A percentile compares a stretch with the other conserved stretches of the same genome.
Conservation (phyloP, 2,797 vertebrate species). For the Parambassis ranga region DNA sequence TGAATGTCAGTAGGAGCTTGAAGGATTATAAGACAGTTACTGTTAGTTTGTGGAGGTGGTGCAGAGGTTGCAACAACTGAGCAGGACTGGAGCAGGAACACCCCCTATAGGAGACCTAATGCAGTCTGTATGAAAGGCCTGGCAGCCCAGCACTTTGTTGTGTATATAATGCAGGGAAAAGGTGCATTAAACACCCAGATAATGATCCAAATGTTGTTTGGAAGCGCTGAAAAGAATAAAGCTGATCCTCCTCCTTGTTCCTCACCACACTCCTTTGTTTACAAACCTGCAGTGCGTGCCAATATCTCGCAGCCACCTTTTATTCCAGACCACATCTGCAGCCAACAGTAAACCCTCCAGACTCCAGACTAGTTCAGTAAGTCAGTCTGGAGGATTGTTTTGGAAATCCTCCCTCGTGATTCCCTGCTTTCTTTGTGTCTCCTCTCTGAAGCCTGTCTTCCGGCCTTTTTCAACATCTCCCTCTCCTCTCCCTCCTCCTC, state of each 20-base stretch:
- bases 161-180: no score
- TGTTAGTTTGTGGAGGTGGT: no score
- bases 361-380: conserved; percentile 43
- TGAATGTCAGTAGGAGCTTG: no score
- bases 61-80: no score
- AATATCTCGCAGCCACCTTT: conserved; percentile 23
- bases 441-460: conserved; percentile 65
- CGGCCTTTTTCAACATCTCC: conserved; percentile 50
- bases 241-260: not conserved
- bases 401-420: conserved; percentile 64
- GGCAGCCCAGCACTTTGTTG: no score
- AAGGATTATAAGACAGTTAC: no score
- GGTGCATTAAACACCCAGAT: no score
- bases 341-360: conserved; percentile 45
- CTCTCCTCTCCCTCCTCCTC: not conserved
- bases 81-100: no score
- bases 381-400: conserved; percentile 58
- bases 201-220: no score
- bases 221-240: no score
- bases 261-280: conserved; percentile 8
- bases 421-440: conserved; percentile 67
- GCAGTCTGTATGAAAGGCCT: no score
- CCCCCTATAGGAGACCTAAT: no score
- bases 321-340: conserved; percentile 32
- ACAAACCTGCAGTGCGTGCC: not conserved